Base-by-base conservation (phyloP, 2,888 invertebrate species). In the Lymantria monacha region DNA sequence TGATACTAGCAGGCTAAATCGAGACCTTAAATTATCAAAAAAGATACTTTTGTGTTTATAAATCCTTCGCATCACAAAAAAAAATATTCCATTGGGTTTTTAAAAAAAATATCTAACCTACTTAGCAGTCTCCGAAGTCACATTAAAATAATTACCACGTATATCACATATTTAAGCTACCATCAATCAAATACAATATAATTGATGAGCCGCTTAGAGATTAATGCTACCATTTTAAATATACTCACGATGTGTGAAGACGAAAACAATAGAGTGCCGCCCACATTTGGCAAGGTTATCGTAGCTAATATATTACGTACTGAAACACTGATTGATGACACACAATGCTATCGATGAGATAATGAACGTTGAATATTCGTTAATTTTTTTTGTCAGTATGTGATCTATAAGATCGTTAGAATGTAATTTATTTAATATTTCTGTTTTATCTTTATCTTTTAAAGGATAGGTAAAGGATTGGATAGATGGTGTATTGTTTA, bases 181-280 rank as follows among this genome's bases (percentile, higher is more conserved):
- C 42, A 53, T 53, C 46, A 31, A 53, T 53, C 53, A 53, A 53
- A 50, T 31, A 33, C 40, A 37, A 36, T 22, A 40, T 73, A 74
- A 80, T 78, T 77, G 72, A 79, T 76, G 74, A 64, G 55, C 49
- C 40, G 66, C 63, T 22, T 22, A 22, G 72, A 74, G 76, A 81
- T 76, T 77, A 79, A 81, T 79, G 72, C 68, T 60, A 49, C 72
- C 59, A 57, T 62, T 68, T 70, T 59, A 64, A 68, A 62, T 62
- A 65, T 50, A 49, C 58, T 52, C 48, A 59, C 69, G 49, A 59
- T 62, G 56, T 70, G 75, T 72, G 74, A 66, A 65, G 73, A 64
- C 70, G 42, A 54, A 69, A 68, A 74, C 73, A 75, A 74, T 69
- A 56, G 64, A 56, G 62, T 56, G 11, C 55, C 64, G 51, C 67